A percentile compares a stretch with the other conserved stretches of the same genome.
phyloP scores from a whole-genome alignment of 2,797 vertebrate species.

The Tapirus indicus region DNA sequence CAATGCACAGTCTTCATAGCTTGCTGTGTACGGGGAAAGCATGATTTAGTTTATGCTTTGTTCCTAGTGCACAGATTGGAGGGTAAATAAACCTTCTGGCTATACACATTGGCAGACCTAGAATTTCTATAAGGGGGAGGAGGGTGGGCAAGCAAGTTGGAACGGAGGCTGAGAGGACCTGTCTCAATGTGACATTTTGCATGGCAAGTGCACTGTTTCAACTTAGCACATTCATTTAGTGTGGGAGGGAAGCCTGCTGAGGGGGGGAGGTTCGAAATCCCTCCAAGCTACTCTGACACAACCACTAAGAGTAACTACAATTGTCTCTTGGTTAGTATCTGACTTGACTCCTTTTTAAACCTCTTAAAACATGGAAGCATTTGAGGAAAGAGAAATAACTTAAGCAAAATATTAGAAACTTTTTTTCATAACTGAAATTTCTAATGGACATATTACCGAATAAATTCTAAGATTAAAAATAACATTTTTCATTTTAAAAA shows the following conservation, averaged over 20 bases:
- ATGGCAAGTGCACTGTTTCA: background rate
- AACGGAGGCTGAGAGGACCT: background rate
- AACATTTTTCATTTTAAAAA: conserved; percentile 12
- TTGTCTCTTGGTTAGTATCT: background rate
- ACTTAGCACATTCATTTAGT: background rate
- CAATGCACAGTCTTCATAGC: background rate
- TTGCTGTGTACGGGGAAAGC: background rate
- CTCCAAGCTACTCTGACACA: background rate
- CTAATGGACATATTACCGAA: background rate
- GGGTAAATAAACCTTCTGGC: conserved; percentile 17
- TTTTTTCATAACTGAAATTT: background rate
- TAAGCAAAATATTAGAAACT: background rate
- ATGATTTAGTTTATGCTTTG: background rate
- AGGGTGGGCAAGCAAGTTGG: background rate
- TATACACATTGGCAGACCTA: background rate
- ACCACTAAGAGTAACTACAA: background rate
- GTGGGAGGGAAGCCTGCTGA: background rate
- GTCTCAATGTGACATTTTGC: background rate
- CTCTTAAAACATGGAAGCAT: background rate
- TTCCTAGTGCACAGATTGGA: background rate
- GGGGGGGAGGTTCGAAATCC: background rate
- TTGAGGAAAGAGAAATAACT: conserved; percentile 16
- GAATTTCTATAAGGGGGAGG: background rate
- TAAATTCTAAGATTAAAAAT: conserved; percentile 12
- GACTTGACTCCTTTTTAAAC: background rate